Evolutionary conservation across 2,888 invertebrate species (phyloP), one percentile per base, ranked within the genome.

Genomic region (Pammene aurita): DNA sequence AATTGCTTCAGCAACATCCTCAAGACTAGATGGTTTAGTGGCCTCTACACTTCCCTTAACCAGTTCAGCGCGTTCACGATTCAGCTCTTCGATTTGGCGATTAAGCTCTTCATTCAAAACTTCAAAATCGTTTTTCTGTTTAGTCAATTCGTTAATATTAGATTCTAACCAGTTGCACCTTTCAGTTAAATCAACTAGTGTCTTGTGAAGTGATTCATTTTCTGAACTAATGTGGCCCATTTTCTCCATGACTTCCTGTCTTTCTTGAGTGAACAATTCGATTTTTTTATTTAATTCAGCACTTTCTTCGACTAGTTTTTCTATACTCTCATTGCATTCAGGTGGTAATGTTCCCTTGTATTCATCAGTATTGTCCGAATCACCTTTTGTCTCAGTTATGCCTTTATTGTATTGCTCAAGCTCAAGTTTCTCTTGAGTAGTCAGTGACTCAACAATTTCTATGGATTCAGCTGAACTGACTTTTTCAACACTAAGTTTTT

Each of bases 401-500:
- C 92, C 90, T 79, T 95, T 94, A 74, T 95, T 94, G 76, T 94
- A 95, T 74, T 94, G 94, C 81, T 95, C 95, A 62, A 95, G 88
- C 83, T 95, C 95, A 55, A 95, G 80, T 78, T 95, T 95, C 82
- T 95, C 95, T 85, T 95, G 95, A 71, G 95, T 94, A 16, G 95
- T 95, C 71, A 96, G 87, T 13, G 94, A 92, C 79, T 96, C 96
- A 0, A 96, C 95, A 71, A 96, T 95, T 87, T 96, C 96, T 63
- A 96, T 96, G 58, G 96, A 96, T 84, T 96, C 96, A 5, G 95
- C 95, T 0, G 96, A 96, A 64, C 95, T 96, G 1, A 95, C 95
- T 79, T 96, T 95, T 81, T 94, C 94, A 16, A 94, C 93, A 78
- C 95, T 96, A 6, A 96, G 79, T 82, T 96, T 96, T 75, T 95